These are phyloP conservation scores for Daphoenositta chrysoptera DNA, from an alignment of 2,113 vertebrate species.

Conservation along the genomic window DNA sequence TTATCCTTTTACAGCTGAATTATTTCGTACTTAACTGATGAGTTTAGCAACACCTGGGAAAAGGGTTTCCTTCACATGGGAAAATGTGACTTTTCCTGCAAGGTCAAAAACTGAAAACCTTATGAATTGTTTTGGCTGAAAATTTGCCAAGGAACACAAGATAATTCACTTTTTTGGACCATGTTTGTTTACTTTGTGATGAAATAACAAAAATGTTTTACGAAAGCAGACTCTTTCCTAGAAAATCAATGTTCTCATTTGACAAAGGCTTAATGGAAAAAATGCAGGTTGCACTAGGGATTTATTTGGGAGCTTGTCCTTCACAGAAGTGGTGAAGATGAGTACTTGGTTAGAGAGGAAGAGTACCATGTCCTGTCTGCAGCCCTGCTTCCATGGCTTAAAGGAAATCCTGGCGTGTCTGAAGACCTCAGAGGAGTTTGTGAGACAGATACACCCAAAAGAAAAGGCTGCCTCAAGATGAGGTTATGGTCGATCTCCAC, in stretches of 20 bases:
- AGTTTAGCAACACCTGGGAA: background rate
- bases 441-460: background rate
- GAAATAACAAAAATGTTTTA: constrained; percentile 8
- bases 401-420: background rate
- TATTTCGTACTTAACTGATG: background rate
- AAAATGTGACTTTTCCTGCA: background rate
- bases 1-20: background rate
- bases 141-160: background rate
- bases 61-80: background rate
- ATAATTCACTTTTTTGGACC: background rate
- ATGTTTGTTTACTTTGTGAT: background rate
- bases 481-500: background rate
- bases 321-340: background rate
- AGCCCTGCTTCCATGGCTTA: background rate
- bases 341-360: background rate
- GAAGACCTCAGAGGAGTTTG: background rate
- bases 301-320: background rate
- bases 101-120: background rate
- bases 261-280: background rate
- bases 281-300: background rate
- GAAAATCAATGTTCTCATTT: background rate
- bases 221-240: background rate
- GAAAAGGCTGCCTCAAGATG: background rate
- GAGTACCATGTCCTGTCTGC: background rate
- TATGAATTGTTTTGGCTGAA: background rate